Base-by-base conservation (phyloP, 2,113 vertebrate genomes). In the Catharus minimus region DNA sequence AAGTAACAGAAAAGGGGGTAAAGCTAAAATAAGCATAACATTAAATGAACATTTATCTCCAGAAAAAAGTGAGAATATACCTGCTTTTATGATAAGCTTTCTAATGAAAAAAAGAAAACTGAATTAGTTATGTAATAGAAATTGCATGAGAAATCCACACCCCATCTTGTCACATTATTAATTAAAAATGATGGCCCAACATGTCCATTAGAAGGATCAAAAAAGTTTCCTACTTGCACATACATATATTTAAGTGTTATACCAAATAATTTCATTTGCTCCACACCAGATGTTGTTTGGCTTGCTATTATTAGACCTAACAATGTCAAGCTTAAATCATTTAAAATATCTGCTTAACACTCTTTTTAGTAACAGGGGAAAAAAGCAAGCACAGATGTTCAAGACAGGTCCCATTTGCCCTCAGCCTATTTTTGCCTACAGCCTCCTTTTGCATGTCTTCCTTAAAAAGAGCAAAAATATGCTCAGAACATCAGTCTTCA, bases 221-320 rank as follows among this genome's bases (percentile, higher is more conserved):
- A 68, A 65, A 62, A 56, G n/a, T 18, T 64, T 10, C 26, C 8
- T 53, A 24, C 15, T 86, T 65, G 15, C 72, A 71, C 12, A n/a
- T 22, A n/a, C 17, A 32, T 5, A 3, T 17, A 82, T 94, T 92
- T n/a, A 73, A 75, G 36, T 56, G 22, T 65, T 58, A 47, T 11
- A 39, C 9, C 20, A 76, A 90, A 86, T 77, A 0, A 5, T 68
- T 88, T 81, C 39, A 81, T 79, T 88, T 86, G 24, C 22, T 66
- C 30, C 15, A 50, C 47, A 82, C 33, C 72, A 93, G 86, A 80
- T 89, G 49, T 85, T 89, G 50, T 82, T 93, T 95, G 46, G 13
- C 58, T 91, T 89, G 18, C 58, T 92, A 43, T 87, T 93, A 65
- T 74, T 93, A 89, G 56, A 71, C 36, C 26, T 85, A 74, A 91